Base-by-base conservation (phyloP, 2,888 invertebrate genomes). In the Callimorpha dominula region DNA sequence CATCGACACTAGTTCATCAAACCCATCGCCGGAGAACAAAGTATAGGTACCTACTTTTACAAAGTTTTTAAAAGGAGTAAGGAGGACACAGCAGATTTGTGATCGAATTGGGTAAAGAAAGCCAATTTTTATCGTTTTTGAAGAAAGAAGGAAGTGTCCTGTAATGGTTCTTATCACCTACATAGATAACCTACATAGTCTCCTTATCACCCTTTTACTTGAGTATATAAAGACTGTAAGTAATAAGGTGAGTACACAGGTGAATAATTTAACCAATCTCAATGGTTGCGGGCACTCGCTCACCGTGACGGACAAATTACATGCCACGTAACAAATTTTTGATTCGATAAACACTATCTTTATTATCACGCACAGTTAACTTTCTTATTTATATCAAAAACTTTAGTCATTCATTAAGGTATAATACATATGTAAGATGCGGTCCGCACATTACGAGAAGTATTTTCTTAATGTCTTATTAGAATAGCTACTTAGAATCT, bases 331-430 rank as follows among this genome's bases (percentile, higher is more conserved):
- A 83, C 83, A 75, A 83, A 82, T 77, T 81, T 84, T 82, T 81
- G 78, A 83, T 83, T 81, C 73, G 78, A 83, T 83, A 81, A 84
- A 78, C 78, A 77, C 65, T 82, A 83, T 82, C 82, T 83, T 72
- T 74, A 69, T 77, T 72, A 69, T 74, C 76, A 72, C 75, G 81
- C 76, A 71, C 78, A 74, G 78, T 83, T 83, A 79, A 83, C 74
- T 82, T 70, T 77, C 75, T 80, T 81, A 83, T 83, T 83, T 83
- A 83, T 77, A 77, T 76, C 77, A 70, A 77, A 77, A 77, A 68
- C 69, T 42, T 68, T 62, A 66, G 57, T 70, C 76, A 81, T 81
- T 80, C 70, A 81, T 80, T 83, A 78, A 65, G 65, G 63, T 49
- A 62, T 63, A 68, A 74, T 74, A 72, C 70, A 74, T 72, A 72